Conservation (phyloP, 2,888 invertebrate species). For the Chymomyza caudatula region DNA sequence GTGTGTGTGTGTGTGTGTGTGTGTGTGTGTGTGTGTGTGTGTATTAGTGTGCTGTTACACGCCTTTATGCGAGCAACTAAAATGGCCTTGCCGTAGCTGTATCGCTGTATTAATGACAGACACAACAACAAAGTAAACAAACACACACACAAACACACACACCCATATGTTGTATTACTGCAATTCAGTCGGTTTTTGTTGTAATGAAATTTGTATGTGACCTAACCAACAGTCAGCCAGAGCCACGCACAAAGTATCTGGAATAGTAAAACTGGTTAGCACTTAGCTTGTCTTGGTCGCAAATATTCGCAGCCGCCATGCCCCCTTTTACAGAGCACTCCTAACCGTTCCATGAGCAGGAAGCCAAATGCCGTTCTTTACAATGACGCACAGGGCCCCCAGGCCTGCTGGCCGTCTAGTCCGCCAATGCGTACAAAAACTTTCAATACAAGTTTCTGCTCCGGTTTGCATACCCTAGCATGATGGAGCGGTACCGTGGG, state of each 20-base stretch:
- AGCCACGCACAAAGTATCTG: neutral
- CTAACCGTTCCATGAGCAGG: neutral
- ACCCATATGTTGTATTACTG: constrained; percentile 4
- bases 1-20: neutral
- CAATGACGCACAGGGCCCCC: constrained; percentile 54
- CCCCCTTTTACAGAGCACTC: neutral
- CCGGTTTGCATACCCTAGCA: constrained; percentile 25
- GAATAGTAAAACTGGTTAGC: neutral
- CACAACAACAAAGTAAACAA: constrained; percentile 9
- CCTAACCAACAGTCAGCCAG: neutral
- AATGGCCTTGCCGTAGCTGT: constrained; percentile 55
- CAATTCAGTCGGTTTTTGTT: constrained; percentile 51
- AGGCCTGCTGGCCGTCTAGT: constrained; percentile 28
- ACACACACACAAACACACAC: neutral
- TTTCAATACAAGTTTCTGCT: constrained; percentile 41
- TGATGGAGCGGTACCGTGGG: neutral
- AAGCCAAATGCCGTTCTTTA: constrained; percentile 17
- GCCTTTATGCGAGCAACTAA: constrained; percentile 21
- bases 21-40: neutral
- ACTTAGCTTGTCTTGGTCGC: neutral
- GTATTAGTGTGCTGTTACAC: constrained; percentile 10
- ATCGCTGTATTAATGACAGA: constrained; percentile 38
- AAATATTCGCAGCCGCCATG: neutral
- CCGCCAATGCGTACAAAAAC: constrained; percentile 43
- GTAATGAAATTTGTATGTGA: constrained; percentile 23